Percentiles rank a stretch among this genome's conserved stretches.
These are phyloP conservation scores for Gasterosteus nipponicus DNA, from an alignment of 2,113 vertebrate species.

Conservation along the genomic window DNA sequence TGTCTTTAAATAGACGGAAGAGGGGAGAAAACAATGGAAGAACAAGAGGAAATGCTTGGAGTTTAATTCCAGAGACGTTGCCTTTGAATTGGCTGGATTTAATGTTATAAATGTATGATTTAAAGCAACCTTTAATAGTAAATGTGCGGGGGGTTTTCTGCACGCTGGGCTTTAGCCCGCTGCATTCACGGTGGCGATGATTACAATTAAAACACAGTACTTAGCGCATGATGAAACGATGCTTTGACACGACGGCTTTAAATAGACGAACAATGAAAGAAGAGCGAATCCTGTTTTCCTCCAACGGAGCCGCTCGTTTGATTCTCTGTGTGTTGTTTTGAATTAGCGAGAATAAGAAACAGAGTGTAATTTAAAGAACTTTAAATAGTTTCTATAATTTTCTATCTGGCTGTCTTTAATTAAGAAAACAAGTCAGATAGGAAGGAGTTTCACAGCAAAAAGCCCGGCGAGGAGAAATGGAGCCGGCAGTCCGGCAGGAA, in stretches of 20 bases:
- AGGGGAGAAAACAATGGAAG: not conserved
- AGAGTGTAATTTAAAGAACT: constrained; percentile 15
- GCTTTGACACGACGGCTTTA: constrained; percentile 2
- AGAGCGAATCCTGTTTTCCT: not conserved
- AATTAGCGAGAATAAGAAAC: not conserved
- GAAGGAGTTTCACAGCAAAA: constrained; percentile 70
- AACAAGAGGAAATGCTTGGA: constrained; percentile 15
- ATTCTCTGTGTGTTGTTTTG: not conserved
- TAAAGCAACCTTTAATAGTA: constrained; percentile 43
- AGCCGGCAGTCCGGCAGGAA: constrained; percentile 87
- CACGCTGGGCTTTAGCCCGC: constrained; percentile 28
- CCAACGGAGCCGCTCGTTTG: too few species aligned
- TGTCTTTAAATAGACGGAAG: not conserved
- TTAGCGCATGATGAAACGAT: constrained; percentile 16
- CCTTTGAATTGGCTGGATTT: constrained; percentile 4
- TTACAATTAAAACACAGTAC: constrained; percentile 19
- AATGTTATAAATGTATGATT: not conserved
- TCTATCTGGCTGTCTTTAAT: not conserved
- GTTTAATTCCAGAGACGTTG: not conserved
- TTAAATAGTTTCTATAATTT: constrained; percentile 42
- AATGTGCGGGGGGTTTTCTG: constrained; percentile 39
- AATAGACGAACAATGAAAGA: not conserved
- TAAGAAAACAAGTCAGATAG: not conserved
- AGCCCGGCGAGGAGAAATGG: constrained; percentile 51
- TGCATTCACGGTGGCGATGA: constrained; percentile 5